Evolutionary conservation across 1,140 invertebrate species (phyloP).

Genomic region (Heliconius himera): DNA sequence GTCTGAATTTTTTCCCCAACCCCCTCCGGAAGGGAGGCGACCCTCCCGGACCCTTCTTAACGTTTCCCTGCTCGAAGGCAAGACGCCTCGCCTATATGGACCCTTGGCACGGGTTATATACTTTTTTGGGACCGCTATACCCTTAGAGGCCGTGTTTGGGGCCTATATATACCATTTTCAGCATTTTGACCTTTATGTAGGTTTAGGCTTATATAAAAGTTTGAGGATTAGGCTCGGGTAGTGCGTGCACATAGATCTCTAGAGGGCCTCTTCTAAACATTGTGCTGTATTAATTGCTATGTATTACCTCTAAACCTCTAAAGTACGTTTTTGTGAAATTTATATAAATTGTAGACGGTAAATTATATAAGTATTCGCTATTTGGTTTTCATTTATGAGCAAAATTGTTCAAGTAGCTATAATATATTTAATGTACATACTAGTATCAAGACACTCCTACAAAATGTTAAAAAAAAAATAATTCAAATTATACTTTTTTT

Average conservation of each 20-base stretch:
- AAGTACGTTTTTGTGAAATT: neutral
- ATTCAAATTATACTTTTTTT: no score
- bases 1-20: slow-evolving; percentile 77
- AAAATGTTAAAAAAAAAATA: no score
- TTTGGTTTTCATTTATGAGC: slow-evolving; percentile 1
- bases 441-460: neutral
- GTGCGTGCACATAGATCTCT: slow-evolving; percentile 43
- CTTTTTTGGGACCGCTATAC: slow-evolving; percentile 77
- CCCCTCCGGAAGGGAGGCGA: slow-evolving; percentile 65
- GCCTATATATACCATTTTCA: slow-evolving; percentile 72
- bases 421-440: neutral
- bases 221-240: slow-evolving; percentile 44
- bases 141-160: slow-evolving; percentile 72
- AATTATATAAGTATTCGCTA: slow-evolving; percentile 9
- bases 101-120: slow-evolving; percentile 76
- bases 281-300: slow-evolving; percentile 41
- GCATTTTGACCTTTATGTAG: slow-evolving; percentile 66
- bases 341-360: slow-evolving; percentile 3
- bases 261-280: slow-evolving; percentile 41
- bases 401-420: neutral
- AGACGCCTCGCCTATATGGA: slow-evolving; percentile 76
- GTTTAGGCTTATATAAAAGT: slow-evolving; percentile 50
- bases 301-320: slow-evolving; percentile 28
- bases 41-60: slow-evolving; percentile 77
- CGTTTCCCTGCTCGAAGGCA: slow-evolving; percentile 76